Base-by-base conservation (phyloP, 2,797 vertebrate species). In the Calcarius lapponicus region DNA sequence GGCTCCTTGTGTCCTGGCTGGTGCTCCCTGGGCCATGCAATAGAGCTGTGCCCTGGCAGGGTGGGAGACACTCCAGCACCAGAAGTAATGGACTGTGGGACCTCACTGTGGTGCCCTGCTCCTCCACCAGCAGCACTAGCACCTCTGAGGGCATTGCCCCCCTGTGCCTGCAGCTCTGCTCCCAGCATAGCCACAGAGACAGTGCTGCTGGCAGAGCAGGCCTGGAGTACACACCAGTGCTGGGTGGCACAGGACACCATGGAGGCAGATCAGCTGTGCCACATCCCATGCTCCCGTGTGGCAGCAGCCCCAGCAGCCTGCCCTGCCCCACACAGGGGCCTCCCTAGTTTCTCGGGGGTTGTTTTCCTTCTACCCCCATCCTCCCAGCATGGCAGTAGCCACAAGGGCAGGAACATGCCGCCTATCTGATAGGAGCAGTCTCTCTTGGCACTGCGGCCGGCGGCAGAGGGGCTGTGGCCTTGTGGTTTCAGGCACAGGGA, bases 371-470 rank as follows among this genome's bases (percentile, higher is more conserved):
- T 82, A 65, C 72, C 57, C n/a, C 90, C 78, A 72, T 80, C 56
- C 86, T 86, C 92, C 74, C 51, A 4, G 88, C 18, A 0, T 80
- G 86, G 89, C 19, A 50, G 92, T 51, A 83, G 94, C 96, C 94
- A 71, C 96, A 95, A 86, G 92, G 62, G 85, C 95, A 97, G 92
- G 92, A 93, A 93, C 94, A 80, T 92, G 75, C 79, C 0, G 7
- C 92, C 95, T 97, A 97, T 97, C 96, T 96, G 95, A 96, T 96
- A 83, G 88, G 84, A 94, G 86, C 97, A 97, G 93, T 64, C 94
- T 92, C 90, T 84, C 90, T 75, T 91, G 91, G 88, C 72, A 61
- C 90, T 76, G 73, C 1, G 34, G 86, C 89, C 40, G 29, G 93
- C 0, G 13, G 80, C 21, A 10, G 70, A 80, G 87, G 82, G 86